Evolutionary conservation across 2,797 vertebrate genomes (phyloP).

Genomic region (Psittacula derbiana): DNA sequence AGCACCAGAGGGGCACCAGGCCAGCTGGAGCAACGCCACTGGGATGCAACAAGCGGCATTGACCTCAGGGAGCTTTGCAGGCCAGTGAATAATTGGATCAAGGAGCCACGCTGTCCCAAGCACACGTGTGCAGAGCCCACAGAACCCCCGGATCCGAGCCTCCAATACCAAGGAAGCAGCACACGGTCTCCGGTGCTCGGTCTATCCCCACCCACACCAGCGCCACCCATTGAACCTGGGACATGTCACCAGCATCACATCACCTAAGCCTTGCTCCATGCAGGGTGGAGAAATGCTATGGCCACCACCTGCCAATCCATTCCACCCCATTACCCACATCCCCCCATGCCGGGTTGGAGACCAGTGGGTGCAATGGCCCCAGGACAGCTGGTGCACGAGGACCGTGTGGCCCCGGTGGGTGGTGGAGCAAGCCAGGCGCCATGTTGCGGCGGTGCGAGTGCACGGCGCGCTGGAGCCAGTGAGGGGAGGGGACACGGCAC

Average conservation of each 20-base stretch:
- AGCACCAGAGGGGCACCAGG: background rate
- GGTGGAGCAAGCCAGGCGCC: slow-evolving; percentile 20
- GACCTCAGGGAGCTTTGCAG: background rate
- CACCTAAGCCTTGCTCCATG: fast-evolving
- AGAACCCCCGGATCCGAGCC: fast-evolving
- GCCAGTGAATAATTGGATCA: background rate
- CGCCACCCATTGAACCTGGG: background rate
- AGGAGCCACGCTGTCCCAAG: background rate
- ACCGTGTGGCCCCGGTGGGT: fast-evolving
- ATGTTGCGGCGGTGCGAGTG: slow-evolving; percentile 54
- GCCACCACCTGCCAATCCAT: background rate
- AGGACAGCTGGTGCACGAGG: fast-evolving
- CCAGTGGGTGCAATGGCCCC: fast-evolving
- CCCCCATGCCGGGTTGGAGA: fast-evolving
- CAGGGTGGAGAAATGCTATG: fast-evolving
- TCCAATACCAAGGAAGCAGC: fast-evolving
- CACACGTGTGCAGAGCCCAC: fast-evolving
- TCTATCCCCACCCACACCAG: background rate
- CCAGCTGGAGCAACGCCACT: fast-evolving
- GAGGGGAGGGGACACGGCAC: slow-evolving; percentile 34
- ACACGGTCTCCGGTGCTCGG: background rate
- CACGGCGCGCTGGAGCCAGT: slow-evolving; percentile 6
- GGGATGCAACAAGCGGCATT: background rate
- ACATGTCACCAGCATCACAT: background rate
- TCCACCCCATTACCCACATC: background rate